Conservation (phyloP, 2,888 invertebrate species). For the Lepas anatifera region DNA sequence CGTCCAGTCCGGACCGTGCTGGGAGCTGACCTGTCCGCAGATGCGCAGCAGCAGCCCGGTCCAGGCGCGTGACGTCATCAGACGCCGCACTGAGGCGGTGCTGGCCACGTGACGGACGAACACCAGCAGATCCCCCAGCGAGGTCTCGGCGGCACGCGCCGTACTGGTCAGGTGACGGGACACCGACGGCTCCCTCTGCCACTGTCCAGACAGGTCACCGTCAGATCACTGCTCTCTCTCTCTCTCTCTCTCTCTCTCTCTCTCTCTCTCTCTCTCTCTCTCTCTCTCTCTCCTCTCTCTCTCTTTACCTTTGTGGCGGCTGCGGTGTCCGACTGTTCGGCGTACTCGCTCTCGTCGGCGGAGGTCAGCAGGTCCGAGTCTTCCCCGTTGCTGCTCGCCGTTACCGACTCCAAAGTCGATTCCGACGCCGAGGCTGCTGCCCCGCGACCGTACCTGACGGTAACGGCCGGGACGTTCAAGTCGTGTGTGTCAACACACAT, state of each 20-base stretch:
- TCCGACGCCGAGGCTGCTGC: neutral
- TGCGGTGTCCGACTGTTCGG: neutral
- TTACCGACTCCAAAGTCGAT: neutral
- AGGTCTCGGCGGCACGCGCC: constrained; percentile 29
- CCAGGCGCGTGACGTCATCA: constrained; percentile 28
- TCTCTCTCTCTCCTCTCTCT: too few species aligned
- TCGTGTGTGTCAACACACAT: neutral
- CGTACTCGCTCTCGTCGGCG: neutral
- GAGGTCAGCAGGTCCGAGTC: neutral
- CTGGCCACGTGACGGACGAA: constrained; percentile 43
- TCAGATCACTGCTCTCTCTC: too few species aligned
- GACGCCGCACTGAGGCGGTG: constrained; percentile 36
- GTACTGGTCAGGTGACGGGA: constrained; percentile 41
- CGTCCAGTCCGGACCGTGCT: too few species aligned
- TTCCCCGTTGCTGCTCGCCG: neutral
- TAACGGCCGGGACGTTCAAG: too few species aligned
- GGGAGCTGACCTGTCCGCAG: constrained; percentile 34
- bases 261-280: too few species aligned
- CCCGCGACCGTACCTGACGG: neutral
- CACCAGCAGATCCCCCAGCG: constrained; percentile 43
- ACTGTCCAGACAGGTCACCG: constrained; percentile 35
- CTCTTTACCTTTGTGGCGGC: too few species aligned
- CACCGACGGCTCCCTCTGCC: constrained; percentile 42
- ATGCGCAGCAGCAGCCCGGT: constrained; percentile 7
- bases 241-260: too few species aligned